These are phyloP conservation scores for Lynx canadensis DNA, from an alignment of 2,113 vertebrate genomes.

Conservation along the genomic window DNA sequence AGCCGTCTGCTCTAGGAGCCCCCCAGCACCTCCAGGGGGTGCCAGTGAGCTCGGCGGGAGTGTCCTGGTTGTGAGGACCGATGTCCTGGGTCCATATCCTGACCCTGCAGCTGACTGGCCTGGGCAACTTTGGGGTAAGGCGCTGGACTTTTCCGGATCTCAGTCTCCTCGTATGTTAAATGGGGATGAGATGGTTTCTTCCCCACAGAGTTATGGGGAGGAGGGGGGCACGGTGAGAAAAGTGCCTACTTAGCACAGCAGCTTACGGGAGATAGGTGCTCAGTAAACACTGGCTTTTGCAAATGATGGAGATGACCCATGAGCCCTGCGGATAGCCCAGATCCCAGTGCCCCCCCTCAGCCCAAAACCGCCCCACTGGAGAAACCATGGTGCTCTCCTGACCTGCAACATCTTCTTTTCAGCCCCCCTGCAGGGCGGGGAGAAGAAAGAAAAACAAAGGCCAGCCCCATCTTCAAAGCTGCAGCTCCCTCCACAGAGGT, in stretches of 20 bases:
- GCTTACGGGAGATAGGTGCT: background rate
- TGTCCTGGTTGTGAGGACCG: too few species aligned
- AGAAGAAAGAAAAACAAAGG: conserved; percentile 64
- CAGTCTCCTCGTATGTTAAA: background rate
- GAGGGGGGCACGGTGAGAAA: background rate
- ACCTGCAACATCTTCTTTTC: background rate
- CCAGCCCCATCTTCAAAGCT: conserved; percentile 72
- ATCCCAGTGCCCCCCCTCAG: background rate
- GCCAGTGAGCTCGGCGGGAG: background rate
- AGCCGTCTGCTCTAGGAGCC: background rate
- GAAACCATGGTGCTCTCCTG: background rate
- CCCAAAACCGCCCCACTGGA: background rate
- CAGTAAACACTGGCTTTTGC: background rate
- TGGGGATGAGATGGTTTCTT: background rate
- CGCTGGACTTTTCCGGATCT: background rate
- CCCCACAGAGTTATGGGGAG: background rate
- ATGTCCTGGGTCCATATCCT: background rate
- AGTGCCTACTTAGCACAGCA: background rate
- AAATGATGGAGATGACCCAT: background rate
- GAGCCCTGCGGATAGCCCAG: background rate
- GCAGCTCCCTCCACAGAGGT: conserved; percentile 64
- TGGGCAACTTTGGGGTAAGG: background rate
- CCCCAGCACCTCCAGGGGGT: background rate
- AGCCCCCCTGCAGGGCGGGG: background rate
- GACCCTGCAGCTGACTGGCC: background rate